These are phyloP conservation scores for Nymphalis c-album DNA, from an alignment of 2,888 invertebrate genomes.

Conservation along the genomic window DNA sequence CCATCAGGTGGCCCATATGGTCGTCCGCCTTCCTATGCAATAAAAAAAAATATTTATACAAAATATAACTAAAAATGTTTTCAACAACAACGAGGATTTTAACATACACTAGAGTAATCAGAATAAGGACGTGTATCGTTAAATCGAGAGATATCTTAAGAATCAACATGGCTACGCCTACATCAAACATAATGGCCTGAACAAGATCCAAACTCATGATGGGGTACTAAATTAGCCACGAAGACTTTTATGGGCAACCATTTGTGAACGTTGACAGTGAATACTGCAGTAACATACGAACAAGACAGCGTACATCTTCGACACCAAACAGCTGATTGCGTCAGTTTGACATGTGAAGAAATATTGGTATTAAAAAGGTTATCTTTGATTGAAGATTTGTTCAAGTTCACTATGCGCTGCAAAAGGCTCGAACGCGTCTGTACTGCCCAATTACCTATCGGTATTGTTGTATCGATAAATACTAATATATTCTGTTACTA, in stretches of 20 bases:
- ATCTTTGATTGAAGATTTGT: background rate
- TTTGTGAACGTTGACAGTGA: conserved; percentile 65
- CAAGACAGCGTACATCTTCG: conserved; percentile 32
- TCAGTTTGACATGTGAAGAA: conserved; percentile 21
- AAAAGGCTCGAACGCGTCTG: too few species aligned
- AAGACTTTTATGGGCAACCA: conserved; percentile 65
- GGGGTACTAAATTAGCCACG: conserved; percentile 64
- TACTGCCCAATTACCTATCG: too few species aligned
- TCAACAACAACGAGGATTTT: background rate
- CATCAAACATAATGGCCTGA: conserved; percentile 55
- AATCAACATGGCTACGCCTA: conserved; percentile 69
- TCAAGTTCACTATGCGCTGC: too few species aligned
- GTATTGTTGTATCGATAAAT: too few species aligned
- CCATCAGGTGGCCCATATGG: too few species aligned
- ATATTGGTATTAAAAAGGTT: conserved; percentile 10
- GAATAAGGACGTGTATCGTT: conserved; percentile 47
- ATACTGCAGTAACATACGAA: conserved; percentile 44
- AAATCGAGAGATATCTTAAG: conserved; percentile 58
- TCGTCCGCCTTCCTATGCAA: too few species aligned
- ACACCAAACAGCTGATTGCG: conserved; percentile 28
- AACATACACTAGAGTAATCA: conserved; percentile 23
- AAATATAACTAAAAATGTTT: background rate
- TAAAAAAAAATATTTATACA: background rate
- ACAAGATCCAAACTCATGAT: conserved; percentile 61
- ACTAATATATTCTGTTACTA: too few species aligned